Conservation (phyloP, 2,888 invertebrate species). For the Nemurella pictetii region DNA sequence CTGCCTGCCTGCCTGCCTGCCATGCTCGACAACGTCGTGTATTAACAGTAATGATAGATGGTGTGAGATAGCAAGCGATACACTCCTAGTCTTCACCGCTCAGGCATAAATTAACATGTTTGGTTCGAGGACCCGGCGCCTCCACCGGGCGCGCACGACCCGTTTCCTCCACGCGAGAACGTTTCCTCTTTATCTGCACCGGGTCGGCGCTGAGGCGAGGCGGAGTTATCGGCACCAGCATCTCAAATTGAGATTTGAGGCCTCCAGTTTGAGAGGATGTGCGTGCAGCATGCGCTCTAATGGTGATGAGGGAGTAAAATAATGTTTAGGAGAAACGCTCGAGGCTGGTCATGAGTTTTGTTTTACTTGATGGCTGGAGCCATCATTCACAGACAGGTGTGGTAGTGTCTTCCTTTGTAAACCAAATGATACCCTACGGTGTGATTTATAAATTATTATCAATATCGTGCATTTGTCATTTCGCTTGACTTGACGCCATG, state of each 20-base stretch:
- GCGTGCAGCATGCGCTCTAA: constrained; percentile 17
- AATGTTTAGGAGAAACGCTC: constrained; percentile 17
- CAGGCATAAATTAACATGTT: constrained; percentile 3
- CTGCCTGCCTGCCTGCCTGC: neutral
- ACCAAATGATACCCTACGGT: constrained; percentile 23
- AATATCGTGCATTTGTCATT: constrained; percentile 19
- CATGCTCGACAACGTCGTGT: neutral
- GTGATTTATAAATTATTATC: constrained; percentile 30
- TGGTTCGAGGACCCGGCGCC: neutral
- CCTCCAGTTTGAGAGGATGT: neutral
- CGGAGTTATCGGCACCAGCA: constrained; percentile 9
- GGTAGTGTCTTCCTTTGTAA: constrained; percentile 24
- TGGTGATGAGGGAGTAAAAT: constrained; percentile 1
- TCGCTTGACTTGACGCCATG: neutral
- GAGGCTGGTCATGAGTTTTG: constrained; percentile 17
- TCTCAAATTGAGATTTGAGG: constrained; percentile 26
- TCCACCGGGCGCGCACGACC: neutral
- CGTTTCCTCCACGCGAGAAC: neutral
- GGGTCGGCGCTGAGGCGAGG: neutral
- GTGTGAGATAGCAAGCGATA: constrained; percentile 6
- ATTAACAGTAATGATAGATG: constrained; percentile 22
- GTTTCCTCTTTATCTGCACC: neutral
- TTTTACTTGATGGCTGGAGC: neutral
- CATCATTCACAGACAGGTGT: constrained; percentile 31
- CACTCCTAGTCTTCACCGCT: neutral